A percentile compares a stretch with the other conserved stretches of the same genome.
phyloP scores from a whole-genome alignment of 2,113 vertebrate species.

The Ia io region DNA sequence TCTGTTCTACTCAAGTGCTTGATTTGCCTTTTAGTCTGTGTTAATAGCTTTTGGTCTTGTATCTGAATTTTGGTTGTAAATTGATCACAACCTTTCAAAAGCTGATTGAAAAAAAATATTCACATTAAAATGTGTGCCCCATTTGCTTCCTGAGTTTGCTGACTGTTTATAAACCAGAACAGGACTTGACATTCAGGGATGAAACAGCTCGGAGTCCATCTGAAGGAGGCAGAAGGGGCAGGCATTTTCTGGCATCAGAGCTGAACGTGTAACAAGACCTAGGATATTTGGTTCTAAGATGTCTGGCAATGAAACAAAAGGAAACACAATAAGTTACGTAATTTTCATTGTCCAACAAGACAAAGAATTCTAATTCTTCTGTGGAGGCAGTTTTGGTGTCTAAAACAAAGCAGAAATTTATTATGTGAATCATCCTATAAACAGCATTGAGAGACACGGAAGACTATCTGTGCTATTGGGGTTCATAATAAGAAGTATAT shows the following conservation, averaged over 20 bases:
- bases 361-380: conserved; percentile 33
- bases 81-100: background rate
- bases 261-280: background rate
- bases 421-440: background rate
- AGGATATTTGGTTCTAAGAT: conserved; percentile 19
- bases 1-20: background rate
- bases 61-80: conserved; percentile 17
- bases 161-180: background rate
- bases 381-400: background rate
- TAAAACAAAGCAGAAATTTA: background rate
- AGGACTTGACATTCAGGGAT: background rate
- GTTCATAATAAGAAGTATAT: background rate
- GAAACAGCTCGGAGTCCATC: background rate
- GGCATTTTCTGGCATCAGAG: background rate
- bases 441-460: background rate
- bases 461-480: background rate
- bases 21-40: background rate
- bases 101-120: background rate
- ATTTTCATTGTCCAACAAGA: conserved; percentile 43
- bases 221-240: background rate
- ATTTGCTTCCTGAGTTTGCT: background rate
- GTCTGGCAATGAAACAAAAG: conserved; percentile 23
- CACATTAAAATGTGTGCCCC: background rate
- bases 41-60: background rate
- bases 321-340: background rate